Conservation (phyloP, 2,797 vertebrate species). For the Lepidocolaptes lacrymiger region DNA sequence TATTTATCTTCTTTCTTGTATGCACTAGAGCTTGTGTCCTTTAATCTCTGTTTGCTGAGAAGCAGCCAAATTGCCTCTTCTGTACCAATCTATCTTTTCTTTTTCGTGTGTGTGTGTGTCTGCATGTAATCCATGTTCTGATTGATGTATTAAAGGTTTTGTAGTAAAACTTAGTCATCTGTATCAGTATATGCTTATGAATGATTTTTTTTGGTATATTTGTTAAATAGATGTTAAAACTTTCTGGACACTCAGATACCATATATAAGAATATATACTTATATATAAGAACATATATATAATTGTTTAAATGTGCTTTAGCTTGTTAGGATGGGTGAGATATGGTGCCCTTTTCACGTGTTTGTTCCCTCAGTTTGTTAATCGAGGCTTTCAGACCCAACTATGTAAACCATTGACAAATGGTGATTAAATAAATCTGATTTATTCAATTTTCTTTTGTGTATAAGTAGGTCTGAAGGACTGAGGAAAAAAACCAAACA, state of each 20-base stretch:
- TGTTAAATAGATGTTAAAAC: neutral
- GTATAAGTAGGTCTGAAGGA: neutral
- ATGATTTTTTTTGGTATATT: neutral
- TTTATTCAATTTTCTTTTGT: neutral
- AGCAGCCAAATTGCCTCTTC: slow-evolving; percentile 49
- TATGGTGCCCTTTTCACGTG: neutral
- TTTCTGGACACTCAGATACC: neutral
- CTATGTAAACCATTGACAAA: neutral
- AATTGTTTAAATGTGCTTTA: neutral
- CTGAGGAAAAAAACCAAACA: neutral
- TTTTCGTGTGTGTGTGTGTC: neutral
- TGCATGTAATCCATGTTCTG: slow-evolving; percentile 50
- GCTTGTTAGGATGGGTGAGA: neutral
- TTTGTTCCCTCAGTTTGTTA: neutral
- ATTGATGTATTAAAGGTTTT: slow-evolving; percentile 60
- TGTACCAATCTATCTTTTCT: slow-evolving; percentile 18
- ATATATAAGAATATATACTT: neutral
- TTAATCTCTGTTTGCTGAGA: slow-evolving; percentile 58
- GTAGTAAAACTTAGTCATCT: neutral
- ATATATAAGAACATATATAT: neutral
- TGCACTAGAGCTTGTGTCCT: slow-evolving; percentile 30
- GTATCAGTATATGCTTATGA: neutral
- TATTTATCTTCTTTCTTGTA: slow-evolving; percentile 43
- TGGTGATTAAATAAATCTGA: slow-evolving; percentile 33
- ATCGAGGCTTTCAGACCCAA: neutral